Evolutionary conservation across 2,113 vertebrate species (phyloP), one percentile per base, ranked within the genome.

Genomic region (Anoplopoma fimbria): DNA sequence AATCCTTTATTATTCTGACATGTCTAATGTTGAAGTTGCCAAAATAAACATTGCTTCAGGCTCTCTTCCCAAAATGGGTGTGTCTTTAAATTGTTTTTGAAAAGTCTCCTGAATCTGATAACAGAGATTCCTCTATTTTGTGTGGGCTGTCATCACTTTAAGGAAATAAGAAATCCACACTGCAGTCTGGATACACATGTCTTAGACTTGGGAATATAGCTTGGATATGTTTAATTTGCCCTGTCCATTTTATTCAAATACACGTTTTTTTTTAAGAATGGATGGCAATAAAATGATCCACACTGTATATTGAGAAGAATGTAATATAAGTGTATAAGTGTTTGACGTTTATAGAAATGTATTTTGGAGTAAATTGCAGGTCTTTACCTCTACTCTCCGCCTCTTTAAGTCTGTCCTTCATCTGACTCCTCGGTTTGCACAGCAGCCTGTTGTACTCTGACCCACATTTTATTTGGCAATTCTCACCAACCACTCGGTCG

Each of bases 381-480:
- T 27, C 19, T 68, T 78, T 55, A 14, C 51, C 81, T 76, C 4
- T n/a, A 69, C 77, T 88, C 93, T 87, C 89, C 85, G 87, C 89
- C 86, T 92, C 87, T 86, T 88, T 27, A 72, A 64, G 65, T 86
- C 70, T 83, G 82, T 55, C 79, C 75, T 49, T 79, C 82, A 89
- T 82, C 74, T 81, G 74, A 40, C 75, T 77, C 63, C 64, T 51
- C 65, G 47, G 82, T 85, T 69, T 84, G 68, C 76, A 27, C 77
- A 71, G 83, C 85, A 36, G 70, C 17, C 81, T 55, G 74, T 12
- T 55, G 74, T 12, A 68, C 87, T 87, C 84, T 87, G 89, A 67
- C 85, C 90, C 87, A 83, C 81, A 84, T 82, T 88, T 69, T 29
- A 61, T 82, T 87, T 79, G 83, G 71, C 62, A 73, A 40, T 67